A percentile compares a stretch with the other conserved stretches of the same genome.
phyloP scores from a whole-genome alignment of 2,888 invertebrate species.

The Drosophila prostipennis region DNA sequence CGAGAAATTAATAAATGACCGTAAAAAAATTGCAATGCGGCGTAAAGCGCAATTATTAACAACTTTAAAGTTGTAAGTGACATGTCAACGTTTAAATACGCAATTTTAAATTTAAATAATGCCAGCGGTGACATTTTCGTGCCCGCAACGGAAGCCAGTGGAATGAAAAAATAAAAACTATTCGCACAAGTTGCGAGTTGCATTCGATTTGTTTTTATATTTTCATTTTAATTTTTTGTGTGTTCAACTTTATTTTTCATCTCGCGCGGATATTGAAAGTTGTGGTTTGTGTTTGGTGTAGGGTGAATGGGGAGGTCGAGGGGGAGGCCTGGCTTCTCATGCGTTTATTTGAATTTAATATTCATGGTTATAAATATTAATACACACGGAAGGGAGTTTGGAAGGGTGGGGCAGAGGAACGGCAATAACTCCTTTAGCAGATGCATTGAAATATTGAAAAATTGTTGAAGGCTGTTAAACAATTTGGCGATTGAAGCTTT shows the following conservation, averaged over 20 bases:
- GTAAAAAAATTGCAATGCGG: slow-evolving; percentile 43
- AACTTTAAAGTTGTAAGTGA: slow-evolving; percentile 68
- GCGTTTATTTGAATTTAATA: slow-evolving; percentile 72
- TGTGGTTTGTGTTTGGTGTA: slow-evolving; percentile 56
- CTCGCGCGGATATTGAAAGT: slow-evolving; percentile 69
- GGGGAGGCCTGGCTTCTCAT: slow-evolving; percentile 37
- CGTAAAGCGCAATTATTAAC: slow-evolving; percentile 66
- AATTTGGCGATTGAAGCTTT: slow-evolving; percentile 58
- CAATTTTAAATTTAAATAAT: slow-evolving; percentile 53
- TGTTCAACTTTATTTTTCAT: slow-evolving; percentile 36
- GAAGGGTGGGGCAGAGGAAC: not conserved
- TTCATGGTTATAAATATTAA: slow-evolving; percentile 77
- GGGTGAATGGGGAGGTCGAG: no score
- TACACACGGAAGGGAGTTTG: slow-evolving; percentile 31
- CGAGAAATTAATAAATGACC: slow-evolving; percentile 72
- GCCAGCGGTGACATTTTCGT: slow-evolving; percentile 44
- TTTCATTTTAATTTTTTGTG: slow-evolving; percentile 26
- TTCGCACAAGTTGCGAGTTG: slow-evolving; percentile 34
- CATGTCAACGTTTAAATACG: slow-evolving; percentile 56
- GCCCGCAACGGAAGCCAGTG: slow-evolving; percentile 32
- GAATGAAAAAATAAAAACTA: slow-evolving; percentile 29
- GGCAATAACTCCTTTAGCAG: slow-evolving; percentile 18
- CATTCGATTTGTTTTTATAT: slow-evolving; percentile 44
- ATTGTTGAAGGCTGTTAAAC: slow-evolving; percentile 67
- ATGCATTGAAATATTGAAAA: slow-evolving; percentile 56